Conservation (phyloP, 2,797 vertebrate species). For the Silurus aristotelis region DNA sequence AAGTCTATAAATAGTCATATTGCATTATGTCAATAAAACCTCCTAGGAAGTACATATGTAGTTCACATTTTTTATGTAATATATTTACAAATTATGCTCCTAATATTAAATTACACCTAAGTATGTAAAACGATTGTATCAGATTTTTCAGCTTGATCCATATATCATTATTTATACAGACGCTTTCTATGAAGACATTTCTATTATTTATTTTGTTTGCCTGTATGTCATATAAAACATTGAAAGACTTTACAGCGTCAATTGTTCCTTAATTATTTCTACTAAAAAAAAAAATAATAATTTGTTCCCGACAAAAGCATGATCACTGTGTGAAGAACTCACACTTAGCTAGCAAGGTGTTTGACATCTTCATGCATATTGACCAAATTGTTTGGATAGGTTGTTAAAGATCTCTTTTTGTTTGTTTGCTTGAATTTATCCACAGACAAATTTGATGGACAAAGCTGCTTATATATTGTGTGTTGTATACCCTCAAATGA, state of each 20-base stretch:
- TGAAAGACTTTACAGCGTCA: neutral
- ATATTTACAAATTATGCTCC: neutral
- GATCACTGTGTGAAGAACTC: neutral
- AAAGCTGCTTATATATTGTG: neutral
- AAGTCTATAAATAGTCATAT: neutral
- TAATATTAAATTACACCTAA: neutral
- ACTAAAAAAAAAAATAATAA: too few species aligned
- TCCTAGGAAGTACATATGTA: neutral
- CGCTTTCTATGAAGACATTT: neutral
- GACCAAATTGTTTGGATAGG: neutral
- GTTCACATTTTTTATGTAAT: neutral
- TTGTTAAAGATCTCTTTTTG: neutral
- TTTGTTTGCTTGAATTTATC: neutral
- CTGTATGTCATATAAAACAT: neutral
- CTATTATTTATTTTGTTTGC: neutral
- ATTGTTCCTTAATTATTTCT: neutral
- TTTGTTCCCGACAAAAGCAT: neutral
- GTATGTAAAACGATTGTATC: neutral
- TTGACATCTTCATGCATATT: neutral
- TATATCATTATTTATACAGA: neutral
- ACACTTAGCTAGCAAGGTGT: neutral
- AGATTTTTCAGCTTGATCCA: neutral
- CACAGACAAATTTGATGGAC: neutral
- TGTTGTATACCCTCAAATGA: neutral
- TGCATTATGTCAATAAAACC: neutral